Base-by-base conservation (phyloP, 1,140 invertebrate species). In the Musca vetustissima region DNA sequence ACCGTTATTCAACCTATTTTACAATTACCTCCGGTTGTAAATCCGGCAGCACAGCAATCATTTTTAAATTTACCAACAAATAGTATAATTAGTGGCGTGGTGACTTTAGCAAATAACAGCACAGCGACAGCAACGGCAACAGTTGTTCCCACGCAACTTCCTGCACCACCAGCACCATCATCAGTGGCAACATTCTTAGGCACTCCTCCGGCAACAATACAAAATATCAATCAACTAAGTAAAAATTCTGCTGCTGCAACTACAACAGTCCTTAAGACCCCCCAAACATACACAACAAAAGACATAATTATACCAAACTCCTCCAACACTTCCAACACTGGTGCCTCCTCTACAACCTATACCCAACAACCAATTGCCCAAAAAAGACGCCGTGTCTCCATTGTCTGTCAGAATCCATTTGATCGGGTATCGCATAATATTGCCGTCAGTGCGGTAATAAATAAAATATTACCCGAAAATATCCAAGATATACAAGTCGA, bases 381-480 rank as follows among this genome's bases (percentile, higher is more conserved):
- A 24, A 52, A 66, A 17, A 17, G 64, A 13, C 43, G 64, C 1
- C 47, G 64, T n/a, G 43, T 52, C 24, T 49, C 64, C 11, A 21
- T 49, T 3, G 32, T 49, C 11, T 52, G 64, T 36, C 43, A 43
- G 8, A 61, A 61, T 43, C 32, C 17, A 61, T 61, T 19, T 36
- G 57, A 61, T 15, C n/a, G 36, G 22, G 36, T 36, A 3, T 43
- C 57, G 9, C n/a, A 61, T 50, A 52, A 66, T 25, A 14, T 52
- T 14, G 64, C 47, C 15, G 64, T 66, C 0, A 47, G 48, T 32
- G 47, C 64, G 15, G 49, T 52, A 19, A 17, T 52, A 15, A 52
- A 32, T n/a, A 52, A 49, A n/a, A 52, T 50, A 9, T 32, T 66
- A n/a, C 64, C 64, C 0, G 47, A 52, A 17, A 66, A 52, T n/a